phyloP scores from a whole-genome alignment of 2,888 invertebrate genomes.

The Camptogramma bilineatum region DNA sequence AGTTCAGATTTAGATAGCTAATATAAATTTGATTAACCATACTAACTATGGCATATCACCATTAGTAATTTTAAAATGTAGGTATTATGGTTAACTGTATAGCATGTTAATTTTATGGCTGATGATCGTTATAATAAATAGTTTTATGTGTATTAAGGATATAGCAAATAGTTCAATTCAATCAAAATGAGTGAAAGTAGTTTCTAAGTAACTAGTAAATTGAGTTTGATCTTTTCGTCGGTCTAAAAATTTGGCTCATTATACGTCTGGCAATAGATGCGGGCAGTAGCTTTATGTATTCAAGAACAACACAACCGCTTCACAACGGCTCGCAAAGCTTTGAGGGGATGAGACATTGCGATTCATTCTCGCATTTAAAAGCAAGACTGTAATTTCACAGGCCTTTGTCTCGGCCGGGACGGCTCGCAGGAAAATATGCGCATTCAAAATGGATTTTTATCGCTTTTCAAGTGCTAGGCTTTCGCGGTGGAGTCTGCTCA shows the following conservation, averaged over 20 bases:
- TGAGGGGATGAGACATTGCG: conserved; percentile 81
- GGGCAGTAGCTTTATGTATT: conserved; percentile 56
- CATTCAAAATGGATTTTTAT: conserved; percentile 81
- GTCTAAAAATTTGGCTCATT: conserved; percentile 5
- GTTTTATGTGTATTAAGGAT: too few species aligned
- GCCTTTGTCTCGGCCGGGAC: conserved; percentile 75
- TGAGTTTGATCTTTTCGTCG: neutral
- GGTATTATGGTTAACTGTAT: too few species aligned
- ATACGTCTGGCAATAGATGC: conserved; percentile 31
- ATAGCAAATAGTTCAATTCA: too few species aligned
- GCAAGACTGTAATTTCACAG: conserved; percentile 82
- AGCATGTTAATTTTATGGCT: too few species aligned
- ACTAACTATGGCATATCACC: too few species aligned
- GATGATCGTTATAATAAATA: too few species aligned
- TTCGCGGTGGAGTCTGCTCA: conserved; percentile 59
- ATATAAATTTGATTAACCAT: too few species aligned
- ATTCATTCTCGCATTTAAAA: conserved; percentile 84
- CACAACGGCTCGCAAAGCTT: conserved; percentile 74
- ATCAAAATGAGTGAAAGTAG: too few species aligned
- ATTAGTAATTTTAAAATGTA: too few species aligned
- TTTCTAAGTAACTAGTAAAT: too few species aligned
- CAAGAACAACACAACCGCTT: conserved; percentile 60
- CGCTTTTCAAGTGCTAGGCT: conserved; percentile 78
- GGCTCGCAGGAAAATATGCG: conserved; percentile 79
- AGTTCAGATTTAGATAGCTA: too few species aligned